phyloP scores from a whole-genome alignment of 2,797 vertebrate species.

The Champsocephalus gunnari region DNA sequence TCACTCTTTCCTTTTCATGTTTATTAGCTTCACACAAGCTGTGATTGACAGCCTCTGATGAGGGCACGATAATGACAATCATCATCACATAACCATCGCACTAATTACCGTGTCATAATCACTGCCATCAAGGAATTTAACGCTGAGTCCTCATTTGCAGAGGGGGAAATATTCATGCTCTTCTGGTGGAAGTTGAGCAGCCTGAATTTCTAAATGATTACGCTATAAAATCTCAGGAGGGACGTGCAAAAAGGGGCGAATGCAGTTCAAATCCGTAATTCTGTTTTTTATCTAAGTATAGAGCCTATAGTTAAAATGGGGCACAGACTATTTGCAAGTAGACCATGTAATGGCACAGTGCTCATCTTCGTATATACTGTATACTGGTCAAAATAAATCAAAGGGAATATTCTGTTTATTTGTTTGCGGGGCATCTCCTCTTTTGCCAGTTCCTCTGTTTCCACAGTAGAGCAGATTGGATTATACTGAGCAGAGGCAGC shows the following conservation, averaged over 20 bases:
- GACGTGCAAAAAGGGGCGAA: conserved; percentile 26
- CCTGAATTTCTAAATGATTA: conserved; percentile 65
- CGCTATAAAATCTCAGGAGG: conserved; percentile 44
- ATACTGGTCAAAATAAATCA: conserved; percentile 25
- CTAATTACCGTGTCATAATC: conserved; percentile 76
- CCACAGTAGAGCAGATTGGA: conserved; percentile 71
- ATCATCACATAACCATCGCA: conserved; percentile 66
- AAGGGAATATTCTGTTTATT: conserved; percentile 45
- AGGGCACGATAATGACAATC: conserved; percentile 70
- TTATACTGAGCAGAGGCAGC: conserved; percentile 73
- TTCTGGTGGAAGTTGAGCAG: conserved; percentile 58
- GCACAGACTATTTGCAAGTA: conserved; percentile 12
- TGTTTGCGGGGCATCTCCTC: conserved; percentile 50
- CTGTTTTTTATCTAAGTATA: conserved; percentile 40
- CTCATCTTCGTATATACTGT: conserved; percentile 6
- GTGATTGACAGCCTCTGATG: conserved; percentile 68
- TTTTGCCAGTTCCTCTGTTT: conserved; percentile 47
- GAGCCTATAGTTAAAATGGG: conserved; percentile 30
- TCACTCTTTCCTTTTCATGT: conserved; percentile 9
- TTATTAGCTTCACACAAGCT: conserved; percentile 40
- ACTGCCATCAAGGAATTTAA: conserved; percentile 69
- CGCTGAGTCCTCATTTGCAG: conserved; percentile 61
- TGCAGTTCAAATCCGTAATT: conserved; percentile 46
- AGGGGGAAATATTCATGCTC: conserved; percentile 69
- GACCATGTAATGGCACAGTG: conserved; percentile 16